Evolutionary conservation across 2,797 vertebrate genomes (phyloP).

Genomic region (Centroberyx gerrardi): DNA sequence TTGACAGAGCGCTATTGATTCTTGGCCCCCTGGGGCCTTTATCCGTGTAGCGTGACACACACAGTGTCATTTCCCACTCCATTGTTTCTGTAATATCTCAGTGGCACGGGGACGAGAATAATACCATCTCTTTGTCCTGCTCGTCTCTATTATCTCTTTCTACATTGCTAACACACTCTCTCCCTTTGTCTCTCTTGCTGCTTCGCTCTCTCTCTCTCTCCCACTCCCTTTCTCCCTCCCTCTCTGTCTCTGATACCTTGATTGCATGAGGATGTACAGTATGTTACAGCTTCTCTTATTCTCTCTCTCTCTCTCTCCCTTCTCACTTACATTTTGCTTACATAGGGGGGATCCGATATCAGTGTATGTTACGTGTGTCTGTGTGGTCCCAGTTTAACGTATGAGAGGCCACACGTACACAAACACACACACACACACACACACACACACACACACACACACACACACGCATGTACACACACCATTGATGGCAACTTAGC

Average conservation of each 20-base stretch:
- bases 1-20: conserved; percentile 60
- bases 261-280: conserved; percentile 39
- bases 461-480: conserved; percentile 50
- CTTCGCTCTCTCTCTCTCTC: conserved; percentile 5
- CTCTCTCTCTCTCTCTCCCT: conserved; percentile 20
- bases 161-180: conserved; percentile 16
- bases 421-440: conserved; percentile 26
- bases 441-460: conserved; percentile 50
- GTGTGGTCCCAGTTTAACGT: conserved; percentile 29
- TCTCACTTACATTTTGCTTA: conserved; percentile 19
- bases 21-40: conserved; percentile 41
- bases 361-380: conserved; percentile 11
- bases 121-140: conserved; percentile 53
- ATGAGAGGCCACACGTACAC: conserved; percentile 14
- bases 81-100: conserved; percentile 54
- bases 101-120: conserved; percentile 24
- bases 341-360: conserved; percentile 14
- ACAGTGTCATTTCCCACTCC: conserved; percentile 42
- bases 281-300: not conserved
- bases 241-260: conserved; percentile 35
- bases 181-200: not conserved
- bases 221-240: conserved; percentile 6
- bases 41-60: conserved; percentile 40
- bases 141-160: conserved; percentile 39
- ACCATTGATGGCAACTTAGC: conserved; percentile 85